phyloP scores from a whole-genome alignment of 2,797 vertebrate genomes.

The Myiothlypis chrysogaster region DNA sequence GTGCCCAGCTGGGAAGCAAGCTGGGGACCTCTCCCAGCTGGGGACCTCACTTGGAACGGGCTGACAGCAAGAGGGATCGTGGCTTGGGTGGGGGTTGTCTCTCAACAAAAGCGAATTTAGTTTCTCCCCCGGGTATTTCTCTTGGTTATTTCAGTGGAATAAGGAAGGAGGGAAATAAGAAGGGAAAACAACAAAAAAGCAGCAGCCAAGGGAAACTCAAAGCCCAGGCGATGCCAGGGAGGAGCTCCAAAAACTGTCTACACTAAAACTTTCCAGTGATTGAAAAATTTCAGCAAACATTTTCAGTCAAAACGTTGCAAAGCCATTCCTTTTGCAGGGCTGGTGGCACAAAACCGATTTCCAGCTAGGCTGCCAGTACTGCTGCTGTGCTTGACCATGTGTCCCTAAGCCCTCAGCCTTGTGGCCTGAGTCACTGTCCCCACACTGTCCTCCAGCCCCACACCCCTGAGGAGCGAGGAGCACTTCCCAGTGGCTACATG shows the following conservation, averaged over 20 bases:
- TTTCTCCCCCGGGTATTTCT: background rate
- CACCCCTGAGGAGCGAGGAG: rapidly evolving
- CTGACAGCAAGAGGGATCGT: rapidly evolving
- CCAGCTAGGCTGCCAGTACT: background rate
- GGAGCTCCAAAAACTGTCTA: background rate
- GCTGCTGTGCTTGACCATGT: rapidly evolving
- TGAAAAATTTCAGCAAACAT: background rate
- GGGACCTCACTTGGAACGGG: rapidly evolving
- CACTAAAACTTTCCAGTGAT: slow-evolving; percentile 44
- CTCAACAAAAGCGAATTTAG: background rate
- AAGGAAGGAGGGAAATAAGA: background rate
- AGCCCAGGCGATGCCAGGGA: background rate
- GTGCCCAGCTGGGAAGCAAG: background rate
- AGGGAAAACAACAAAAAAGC: background rate
- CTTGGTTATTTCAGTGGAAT: background rate
- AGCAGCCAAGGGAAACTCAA: background rate
- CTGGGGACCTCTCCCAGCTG: background rate
- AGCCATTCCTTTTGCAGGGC: background rate
- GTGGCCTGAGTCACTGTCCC: background rate
- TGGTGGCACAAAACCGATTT: background rate
- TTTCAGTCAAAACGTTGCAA: background rate
- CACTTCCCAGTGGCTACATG: rapidly evolving
- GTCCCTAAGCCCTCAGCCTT: background rate
- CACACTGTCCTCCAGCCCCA: background rate
- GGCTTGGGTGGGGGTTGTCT: rapidly evolving